Conservation (phyloP, 64 coral and sea anemone genomes). For the Montipora efflorescens region DNA sequence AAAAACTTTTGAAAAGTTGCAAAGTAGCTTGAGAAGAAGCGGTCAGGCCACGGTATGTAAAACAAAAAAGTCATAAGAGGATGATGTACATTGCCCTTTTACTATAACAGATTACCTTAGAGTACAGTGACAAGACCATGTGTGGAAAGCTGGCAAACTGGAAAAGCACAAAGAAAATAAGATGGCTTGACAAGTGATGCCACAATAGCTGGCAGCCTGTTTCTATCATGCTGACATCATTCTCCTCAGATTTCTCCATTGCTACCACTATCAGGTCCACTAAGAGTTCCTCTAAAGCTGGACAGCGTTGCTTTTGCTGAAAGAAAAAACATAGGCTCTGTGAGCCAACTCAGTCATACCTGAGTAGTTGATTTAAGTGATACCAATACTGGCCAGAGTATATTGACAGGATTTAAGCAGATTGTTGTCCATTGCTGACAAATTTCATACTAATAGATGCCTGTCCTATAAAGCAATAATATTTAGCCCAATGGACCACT, state of each 20-base stretch:
- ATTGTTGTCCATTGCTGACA: too few relatives aligned
- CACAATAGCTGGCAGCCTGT: constrained; percentile 87
- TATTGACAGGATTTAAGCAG: too few relatives aligned
- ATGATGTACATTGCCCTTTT: not conserved
- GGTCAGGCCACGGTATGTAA: too few relatives aligned
- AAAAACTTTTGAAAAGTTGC: too few relatives aligned
- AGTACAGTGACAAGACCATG: constrained; percentile 79
- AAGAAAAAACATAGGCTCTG: not conserved
- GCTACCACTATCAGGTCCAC: constrained; percentile 92
- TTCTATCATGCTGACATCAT: constrained; percentile 63
- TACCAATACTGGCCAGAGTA: too few relatives aligned
- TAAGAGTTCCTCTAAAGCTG: constrained; percentile 87
- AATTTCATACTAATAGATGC: too few relatives aligned
- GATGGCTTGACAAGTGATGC: constrained; percentile 94
- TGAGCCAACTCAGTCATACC: too few relatives aligned
- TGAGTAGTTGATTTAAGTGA: too few relatives aligned
- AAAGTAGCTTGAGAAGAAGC: too few relatives aligned
- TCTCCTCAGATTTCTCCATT: constrained; percentile 92
- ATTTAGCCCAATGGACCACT: too few relatives aligned
- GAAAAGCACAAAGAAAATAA: constrained; percentile 94
- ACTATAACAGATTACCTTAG: constrained; percentile 67
- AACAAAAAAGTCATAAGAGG: not conserved
- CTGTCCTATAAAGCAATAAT: too few relatives aligned
- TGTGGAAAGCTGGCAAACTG: constrained; percentile 93
- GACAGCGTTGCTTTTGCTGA: constrained; percentile 91